Percentiles rank a stretch among this genome's conserved stretches.
Evolutionary conservation across 2,113 vertebrate genomes (phyloP).

Genomic region (Heloderma charlesbogerti): DNA sequence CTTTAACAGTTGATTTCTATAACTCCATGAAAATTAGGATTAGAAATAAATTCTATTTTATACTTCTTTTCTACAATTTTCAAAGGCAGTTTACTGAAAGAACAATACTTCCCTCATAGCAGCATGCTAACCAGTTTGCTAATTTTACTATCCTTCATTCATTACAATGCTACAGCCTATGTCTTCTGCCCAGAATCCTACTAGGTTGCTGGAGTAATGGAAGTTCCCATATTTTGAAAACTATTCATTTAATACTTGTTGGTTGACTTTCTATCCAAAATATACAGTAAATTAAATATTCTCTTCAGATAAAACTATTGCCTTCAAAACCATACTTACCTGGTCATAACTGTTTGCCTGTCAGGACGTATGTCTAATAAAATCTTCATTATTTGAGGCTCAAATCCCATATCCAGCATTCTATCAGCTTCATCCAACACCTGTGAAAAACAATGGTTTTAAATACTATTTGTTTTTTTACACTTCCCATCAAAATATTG

Average conservation of each 20-base stretch:
- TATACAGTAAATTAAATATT: neutral
- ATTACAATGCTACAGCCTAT: no score
- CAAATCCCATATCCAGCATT: slow-evolving; percentile 99
- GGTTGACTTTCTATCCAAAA: neutral
- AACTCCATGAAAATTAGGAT: neutral
- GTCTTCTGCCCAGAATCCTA: neutral
- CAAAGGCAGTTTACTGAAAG: neutral
- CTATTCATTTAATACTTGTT: neutral
- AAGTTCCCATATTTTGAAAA: neutral
- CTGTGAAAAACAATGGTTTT: slow-evolving; percentile 69
- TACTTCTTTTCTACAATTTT: neutral
- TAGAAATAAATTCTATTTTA: neutral
- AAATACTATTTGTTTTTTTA: neutral
- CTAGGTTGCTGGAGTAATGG: no score
- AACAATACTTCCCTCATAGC: neutral
- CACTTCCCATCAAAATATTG: neutral
- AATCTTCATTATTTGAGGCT: slow-evolving; percentile 98
- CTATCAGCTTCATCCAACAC: slow-evolving; percentile 97
- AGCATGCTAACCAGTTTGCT: neutral
- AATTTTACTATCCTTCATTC: neutral
- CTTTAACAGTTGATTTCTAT: neutral
- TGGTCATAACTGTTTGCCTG: slow-evolving; percentile 96
- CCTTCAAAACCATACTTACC: slow-evolving; percentile 73
- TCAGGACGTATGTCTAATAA: slow-evolving; percentile 95
- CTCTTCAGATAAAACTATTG: neutral